Evolutionary conservation across 2,113 vertebrate species (phyloP).

Genomic region (Larimichthys polyactis): DNA sequence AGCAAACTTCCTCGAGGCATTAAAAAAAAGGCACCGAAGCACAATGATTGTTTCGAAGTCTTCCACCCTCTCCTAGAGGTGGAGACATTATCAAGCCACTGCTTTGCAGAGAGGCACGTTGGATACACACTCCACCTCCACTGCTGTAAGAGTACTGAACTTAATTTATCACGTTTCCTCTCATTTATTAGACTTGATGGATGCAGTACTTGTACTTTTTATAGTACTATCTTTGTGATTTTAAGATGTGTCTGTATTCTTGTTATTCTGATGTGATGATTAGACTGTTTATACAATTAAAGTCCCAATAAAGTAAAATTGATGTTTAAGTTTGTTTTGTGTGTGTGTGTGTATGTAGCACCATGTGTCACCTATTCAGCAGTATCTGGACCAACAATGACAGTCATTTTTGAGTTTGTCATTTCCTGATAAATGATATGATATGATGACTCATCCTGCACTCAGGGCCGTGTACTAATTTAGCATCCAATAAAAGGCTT

Average conservation of each 20-base stretch:
- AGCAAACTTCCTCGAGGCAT: neutral
- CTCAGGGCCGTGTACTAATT: no score
- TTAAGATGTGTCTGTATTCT: neutral
- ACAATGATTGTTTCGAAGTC: neutral
- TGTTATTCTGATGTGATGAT: neutral
- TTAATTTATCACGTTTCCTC: neutral
- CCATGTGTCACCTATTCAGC: no score
- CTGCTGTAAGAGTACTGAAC: neutral
- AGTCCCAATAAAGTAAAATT: no score
- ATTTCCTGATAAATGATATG: no score
- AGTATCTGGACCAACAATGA: no score
- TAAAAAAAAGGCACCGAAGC: neutral
- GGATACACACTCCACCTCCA: neutral
- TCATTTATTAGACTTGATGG: neutral
- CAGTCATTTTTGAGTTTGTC: no score
- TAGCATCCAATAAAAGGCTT: no score
- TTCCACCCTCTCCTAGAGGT: neutral
- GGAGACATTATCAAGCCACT: neutral
- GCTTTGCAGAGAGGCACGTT: neutral
- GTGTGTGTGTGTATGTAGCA: no score
- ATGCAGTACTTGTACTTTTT: neutral
- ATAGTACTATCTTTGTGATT: neutral
- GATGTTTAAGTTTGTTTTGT: no score
- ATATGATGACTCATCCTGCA: no score
- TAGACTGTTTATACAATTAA: no score